These are phyloP conservation scores for Labroides dimidiatus DNA, from an alignment of 2,797 vertebrate genomes.

Conservation along the genomic window DNA sequence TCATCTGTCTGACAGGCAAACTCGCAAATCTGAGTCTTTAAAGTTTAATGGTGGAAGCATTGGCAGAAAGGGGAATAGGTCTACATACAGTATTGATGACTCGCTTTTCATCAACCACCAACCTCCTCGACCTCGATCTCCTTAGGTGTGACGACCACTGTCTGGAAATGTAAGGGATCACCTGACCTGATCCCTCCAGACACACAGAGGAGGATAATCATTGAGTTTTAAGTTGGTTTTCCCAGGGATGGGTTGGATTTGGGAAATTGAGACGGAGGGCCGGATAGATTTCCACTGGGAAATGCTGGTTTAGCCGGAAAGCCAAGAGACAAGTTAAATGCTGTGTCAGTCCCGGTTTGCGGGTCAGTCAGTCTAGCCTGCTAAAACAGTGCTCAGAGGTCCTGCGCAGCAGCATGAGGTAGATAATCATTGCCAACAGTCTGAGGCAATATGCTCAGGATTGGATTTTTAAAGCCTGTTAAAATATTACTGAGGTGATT, in stretches of 20 bases:
- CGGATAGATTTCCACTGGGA: slow-evolving; percentile 41
- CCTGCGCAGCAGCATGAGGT: slow-evolving; percentile 58
- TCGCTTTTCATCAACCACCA: slow-evolving; percentile 70
- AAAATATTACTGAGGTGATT: slow-evolving; percentile 91
- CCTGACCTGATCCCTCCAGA: slow-evolving; percentile 38
- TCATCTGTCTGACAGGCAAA: slow-evolving; percentile 77
- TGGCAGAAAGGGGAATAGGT: slow-evolving; percentile 68
- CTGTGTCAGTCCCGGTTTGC: slow-evolving; percentile 73
- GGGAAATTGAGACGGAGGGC: slow-evolving; percentile 44
- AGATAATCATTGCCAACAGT: slow-evolving; percentile 82
- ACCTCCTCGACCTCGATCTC: slow-evolving; percentile 50
- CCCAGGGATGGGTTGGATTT: slow-evolving; percentile 50
- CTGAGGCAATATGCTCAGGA: slow-evolving; percentile 85
- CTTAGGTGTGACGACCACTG: slow-evolving; percentile 65
- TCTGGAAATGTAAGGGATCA: slow-evolving; percentile 61
- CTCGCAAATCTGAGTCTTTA: slow-evolving; percentile 78
- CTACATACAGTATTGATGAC: slow-evolving; percentile 81
- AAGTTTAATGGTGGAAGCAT: slow-evolving; percentile 77
- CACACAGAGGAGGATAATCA: slow-evolving; percentile 38
- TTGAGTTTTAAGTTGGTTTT: slow-evolving; percentile 51
- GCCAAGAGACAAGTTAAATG: slow-evolving; percentile 59
- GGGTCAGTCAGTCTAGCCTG: slow-evolving; percentile 66
- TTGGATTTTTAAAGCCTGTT: slow-evolving; percentile 89
- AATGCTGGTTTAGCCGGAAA: slow-evolving; percentile 42
- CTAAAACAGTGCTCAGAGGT: slow-evolving; percentile 61